These are phyloP conservation scores for Mizuhopecten yessoensis DNA, from an alignment of 1,140 invertebrate genomes.

Conservation along the genomic window DNA sequence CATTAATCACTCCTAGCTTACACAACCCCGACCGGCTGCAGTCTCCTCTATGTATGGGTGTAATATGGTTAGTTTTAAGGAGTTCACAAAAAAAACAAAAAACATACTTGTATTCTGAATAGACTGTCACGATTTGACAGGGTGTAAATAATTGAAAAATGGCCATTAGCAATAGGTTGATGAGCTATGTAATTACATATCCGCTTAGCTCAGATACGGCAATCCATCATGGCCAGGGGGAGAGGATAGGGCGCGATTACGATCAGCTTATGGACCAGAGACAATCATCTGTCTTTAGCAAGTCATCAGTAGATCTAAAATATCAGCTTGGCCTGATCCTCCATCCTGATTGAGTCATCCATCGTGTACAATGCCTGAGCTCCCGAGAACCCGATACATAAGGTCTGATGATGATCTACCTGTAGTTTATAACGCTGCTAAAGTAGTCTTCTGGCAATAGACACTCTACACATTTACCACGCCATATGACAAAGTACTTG, in stretches of 20 bases:
- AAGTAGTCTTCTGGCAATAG: too few species aligned
- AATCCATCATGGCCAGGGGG: not conserved
- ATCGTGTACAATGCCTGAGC: too few species aligned
- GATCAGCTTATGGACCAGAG: not conserved
- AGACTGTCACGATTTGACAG: not conserved
- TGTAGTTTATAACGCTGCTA: too few species aligned
- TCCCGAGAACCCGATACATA: too few species aligned
- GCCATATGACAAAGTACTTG: too few species aligned
- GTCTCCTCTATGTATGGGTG: too few species aligned
- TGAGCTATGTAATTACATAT: slow-evolving; percentile 35
- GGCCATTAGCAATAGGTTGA: slow-evolving; percentile 22
- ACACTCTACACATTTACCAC: too few species aligned
- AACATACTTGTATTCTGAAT: not conserved
- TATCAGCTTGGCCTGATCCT: not conserved
- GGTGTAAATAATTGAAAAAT: slow-evolving; percentile 40
- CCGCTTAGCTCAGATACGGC: not conserved
- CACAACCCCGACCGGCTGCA: too few species aligned
- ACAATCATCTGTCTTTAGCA: not conserved
- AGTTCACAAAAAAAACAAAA: not conserved
- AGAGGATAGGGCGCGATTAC: not conserved
- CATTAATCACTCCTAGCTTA: too few species aligned
- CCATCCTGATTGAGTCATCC: not conserved
- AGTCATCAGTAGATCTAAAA: not conserved
- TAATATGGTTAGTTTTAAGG: not conserved
- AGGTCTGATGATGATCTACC: too few species aligned